A percentile compares a stretch with the other conserved stretches of the same genome.
Conservation (phyloP, 2,888 invertebrate genomes). For the Caenorhabditis sulstoni region DNA sequence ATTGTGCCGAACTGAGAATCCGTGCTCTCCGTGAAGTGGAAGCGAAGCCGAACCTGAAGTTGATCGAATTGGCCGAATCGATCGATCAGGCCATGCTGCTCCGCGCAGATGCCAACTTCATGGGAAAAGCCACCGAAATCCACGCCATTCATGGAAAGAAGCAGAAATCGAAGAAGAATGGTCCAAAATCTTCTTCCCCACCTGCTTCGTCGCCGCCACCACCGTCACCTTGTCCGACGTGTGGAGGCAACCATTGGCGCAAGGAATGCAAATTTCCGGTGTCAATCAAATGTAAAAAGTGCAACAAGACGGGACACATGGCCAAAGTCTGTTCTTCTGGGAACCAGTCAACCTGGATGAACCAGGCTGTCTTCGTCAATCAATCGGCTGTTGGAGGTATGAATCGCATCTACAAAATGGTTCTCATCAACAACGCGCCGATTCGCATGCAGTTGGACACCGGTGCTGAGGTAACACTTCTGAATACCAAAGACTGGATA, state of each 20-base stretch:
- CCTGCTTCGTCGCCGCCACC: not conserved
- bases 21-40: too few relatives aligned
- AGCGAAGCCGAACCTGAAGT: not conserved
- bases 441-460: conserved; percentile 1
- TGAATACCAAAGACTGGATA: not conserved
- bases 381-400: too few relatives aligned
- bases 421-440: not conserved
- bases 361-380: too few relatives aligned
- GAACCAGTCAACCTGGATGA: not conserved
- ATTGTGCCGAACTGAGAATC: not conserved
- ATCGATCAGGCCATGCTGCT: too few relatives aligned
- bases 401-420: not conserved
- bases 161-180: not conserved
- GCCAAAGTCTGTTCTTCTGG: not conserved
- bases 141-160: too few relatives aligned
- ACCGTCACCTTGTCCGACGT: conserved; percentile 6
- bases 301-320: conserved; percentile 14
- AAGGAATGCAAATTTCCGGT: not conserved
- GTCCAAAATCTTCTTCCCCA: not conserved
- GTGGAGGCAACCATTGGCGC: conserved; percentile 6
- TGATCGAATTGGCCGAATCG: too few relatives aligned
- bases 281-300: conserved; percentile 4
- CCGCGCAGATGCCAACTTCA: too few relatives aligned
- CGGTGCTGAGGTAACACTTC: not conserved
- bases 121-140: too few relatives aligned